Percentiles rank a stretch among this genome's conserved stretches.
Evolutionary conservation across 2,888 invertebrate species (phyloP).

Genomic region (Agrochola lota): DNA sequence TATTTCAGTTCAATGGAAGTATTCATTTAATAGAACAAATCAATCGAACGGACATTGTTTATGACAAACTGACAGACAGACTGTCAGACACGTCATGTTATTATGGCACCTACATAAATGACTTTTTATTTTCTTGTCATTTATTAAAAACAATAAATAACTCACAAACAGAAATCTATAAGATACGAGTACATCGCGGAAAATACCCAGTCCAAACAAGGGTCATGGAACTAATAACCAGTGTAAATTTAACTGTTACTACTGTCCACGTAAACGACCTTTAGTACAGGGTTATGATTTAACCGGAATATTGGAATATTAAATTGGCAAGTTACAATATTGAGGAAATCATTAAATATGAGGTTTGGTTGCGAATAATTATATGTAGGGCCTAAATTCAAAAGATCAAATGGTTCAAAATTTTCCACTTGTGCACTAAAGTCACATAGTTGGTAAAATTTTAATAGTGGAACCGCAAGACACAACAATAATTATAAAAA

Average conservation of each 20-base stretch:
- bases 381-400: background rate
- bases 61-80: background rate
- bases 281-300: slow-evolving; percentile 7
- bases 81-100: background rate
- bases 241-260: no score
- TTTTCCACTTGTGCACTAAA: background rate
- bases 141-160: no score
- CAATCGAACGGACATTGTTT: background rate
- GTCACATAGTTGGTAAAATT: no score
- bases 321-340: slow-evolving; percentile 11
- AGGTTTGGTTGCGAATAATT: background rate
- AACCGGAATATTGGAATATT: slow-evolving; percentile 14
- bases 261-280: slow-evolving; percentile 7
- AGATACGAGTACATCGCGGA: slow-evolving; percentile 4
- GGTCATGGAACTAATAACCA: slow-evolving; percentile 31
- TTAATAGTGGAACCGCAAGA: background rate
- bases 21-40: background rate
- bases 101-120: background rate
- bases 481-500: background rate
- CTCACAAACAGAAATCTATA: background rate
- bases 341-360: slow-evolving; percentile 25
- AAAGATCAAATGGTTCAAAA: background rate
- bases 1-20: no score
- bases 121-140: no score
- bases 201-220: slow-evolving; percentile 11